A percentile compares a stretch with the other conserved stretches of the same genome.
Conservation (phyloP, 1,140 invertebrate genomes). For the Bombus cullumanus region DNA sequence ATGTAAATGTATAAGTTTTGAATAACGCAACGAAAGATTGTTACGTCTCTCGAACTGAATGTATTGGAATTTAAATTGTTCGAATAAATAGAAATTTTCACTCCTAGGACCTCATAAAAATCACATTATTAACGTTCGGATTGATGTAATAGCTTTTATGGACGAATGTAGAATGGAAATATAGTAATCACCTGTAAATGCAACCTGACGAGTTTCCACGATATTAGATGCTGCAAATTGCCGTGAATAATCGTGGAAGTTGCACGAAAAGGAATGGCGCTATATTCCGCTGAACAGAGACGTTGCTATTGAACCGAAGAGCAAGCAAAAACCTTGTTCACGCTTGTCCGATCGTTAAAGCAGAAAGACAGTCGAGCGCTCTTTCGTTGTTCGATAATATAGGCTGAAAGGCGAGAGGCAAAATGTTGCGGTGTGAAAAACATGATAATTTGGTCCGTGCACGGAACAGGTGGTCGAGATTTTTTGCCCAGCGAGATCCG, state of each 20-base stretch:
- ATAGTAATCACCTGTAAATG: not conserved
- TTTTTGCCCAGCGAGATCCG: not conserved
- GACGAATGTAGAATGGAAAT: not conserved
- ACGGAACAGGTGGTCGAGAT: constrained; percentile 42
- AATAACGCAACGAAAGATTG: too few relatives aligned
- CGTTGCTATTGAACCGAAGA: not conserved
- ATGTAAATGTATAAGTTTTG: too few relatives aligned
- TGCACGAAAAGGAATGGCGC: not conserved
- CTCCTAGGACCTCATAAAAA: not conserved
- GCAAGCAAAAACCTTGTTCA: constrained; percentile 13
- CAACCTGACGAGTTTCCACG: not conserved
- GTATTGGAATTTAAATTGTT: not conserved
- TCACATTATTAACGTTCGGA: not conserved
- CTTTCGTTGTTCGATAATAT: constrained; percentile 8
- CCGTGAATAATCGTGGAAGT: constrained; percentile 1
- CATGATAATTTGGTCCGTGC: constrained; percentile 34
- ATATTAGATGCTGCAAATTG: not conserved
- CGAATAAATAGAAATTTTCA: not conserved
- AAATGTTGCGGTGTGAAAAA: constrained; percentile 18
- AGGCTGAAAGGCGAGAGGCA: not conserved
- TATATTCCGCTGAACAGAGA: not conserved
- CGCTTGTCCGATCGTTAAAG: not conserved
- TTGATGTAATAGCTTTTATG: not conserved
- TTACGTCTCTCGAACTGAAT: too few relatives aligned
- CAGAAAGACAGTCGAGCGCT: not conserved